Percentiles rank a stretch among this genome's conserved stretches.
Evolutionary conservation across 1,140 invertebrate genomes (phyloP).

Genomic region (Cydia splendana): DNA sequence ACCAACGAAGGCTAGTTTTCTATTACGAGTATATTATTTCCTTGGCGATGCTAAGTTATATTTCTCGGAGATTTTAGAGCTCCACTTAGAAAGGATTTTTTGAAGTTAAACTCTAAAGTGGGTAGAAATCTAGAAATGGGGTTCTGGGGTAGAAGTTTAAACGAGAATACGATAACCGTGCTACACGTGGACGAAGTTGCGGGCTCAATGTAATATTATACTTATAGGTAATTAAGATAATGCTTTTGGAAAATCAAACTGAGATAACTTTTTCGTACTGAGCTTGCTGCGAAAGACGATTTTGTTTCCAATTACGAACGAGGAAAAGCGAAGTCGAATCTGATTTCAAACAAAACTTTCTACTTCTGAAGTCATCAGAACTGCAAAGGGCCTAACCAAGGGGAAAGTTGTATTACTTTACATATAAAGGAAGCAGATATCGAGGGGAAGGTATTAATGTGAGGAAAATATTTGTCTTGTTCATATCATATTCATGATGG

Average conservation of each 20-base stretch:
- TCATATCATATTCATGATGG: neutral
- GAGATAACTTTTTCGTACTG: neutral
- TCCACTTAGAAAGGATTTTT: too few species aligned
- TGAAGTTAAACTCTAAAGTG: too few species aligned
- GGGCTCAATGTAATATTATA: neutral
- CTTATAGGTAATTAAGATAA: neutral
- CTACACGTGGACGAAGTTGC: neutral
- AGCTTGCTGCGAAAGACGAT: conserved; percentile 1
- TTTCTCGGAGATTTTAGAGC: too few species aligned
- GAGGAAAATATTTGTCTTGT: conserved; percentile 21
- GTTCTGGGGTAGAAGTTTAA: too few species aligned
- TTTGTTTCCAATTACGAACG: conserved; percentile 10
- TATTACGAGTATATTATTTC: too few species aligned
- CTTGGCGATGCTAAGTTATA: too few species aligned
- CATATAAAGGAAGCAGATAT: conserved; percentile 23
- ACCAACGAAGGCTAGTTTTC: too few species aligned
- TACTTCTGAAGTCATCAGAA: conserved; percentile 25
- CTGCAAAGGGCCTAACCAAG: conserved; percentile 27
- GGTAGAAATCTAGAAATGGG: too few species aligned
- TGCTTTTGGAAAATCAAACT: neutral
- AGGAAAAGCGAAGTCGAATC: conserved; percentile 6
- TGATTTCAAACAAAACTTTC: conserved; percentile 22
- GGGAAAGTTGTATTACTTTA: conserved; percentile 31
- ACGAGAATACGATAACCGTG: too few species aligned
- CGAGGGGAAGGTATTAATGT: conserved; percentile 21